Base-by-base conservation (phyloP, 37 sponge, comb jelly and placozoan species). In the Axinella damicornis region DNA sequence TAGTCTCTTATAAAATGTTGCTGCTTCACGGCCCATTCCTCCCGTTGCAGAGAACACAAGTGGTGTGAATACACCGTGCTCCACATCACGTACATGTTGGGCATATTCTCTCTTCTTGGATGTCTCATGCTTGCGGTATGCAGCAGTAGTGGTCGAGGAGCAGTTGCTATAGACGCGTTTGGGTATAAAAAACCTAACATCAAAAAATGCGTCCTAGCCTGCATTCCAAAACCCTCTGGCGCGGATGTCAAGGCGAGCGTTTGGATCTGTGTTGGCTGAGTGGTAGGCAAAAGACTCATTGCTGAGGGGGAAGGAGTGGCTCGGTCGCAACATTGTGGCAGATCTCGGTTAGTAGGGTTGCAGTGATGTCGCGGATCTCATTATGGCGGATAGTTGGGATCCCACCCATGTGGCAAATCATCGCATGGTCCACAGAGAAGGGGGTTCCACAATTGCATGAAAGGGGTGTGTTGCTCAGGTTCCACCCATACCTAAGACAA, bases 101-200 rank as follows among this genome's bases (percentile, higher is more conserved):
- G 24, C 78, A 60, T 77, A 77, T 25, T 58, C 78, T n/a, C 63
- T 11, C 46, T 77, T 62, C 63, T 60, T 61, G 34, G 5, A 24
- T 22, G 20, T 39, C 27, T 72, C 73, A 17, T 72, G 73, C 39
- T 61, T 77, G 17, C 78, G 25, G 5, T 77, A 61, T 31, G 34
- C 21, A 12, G 63, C 37, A 24, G 78, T 33, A 37, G 39, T 21
- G 41, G 37, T 27, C 56, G 17, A 19, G 18, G 40, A 39, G 19
- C 57, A 40, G 33, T 54, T 74, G 57, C 28, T 17, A n/a, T n/a
- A 2, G 57, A 30, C 56, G 57, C 57, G 46, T 65, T 69, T 32
- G 84, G 84, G 76, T 84, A 31, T n/a, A n/a, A n/a, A n/a, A 34
- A 83, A 83, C 74, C 65, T 72, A 1, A 83, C 84, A 62, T 83